These are phyloP conservation scores for Sepioteuthis lessoniana DNA, from an alignment of 2,888 invertebrate species.

Conservation along the genomic window DNA sequence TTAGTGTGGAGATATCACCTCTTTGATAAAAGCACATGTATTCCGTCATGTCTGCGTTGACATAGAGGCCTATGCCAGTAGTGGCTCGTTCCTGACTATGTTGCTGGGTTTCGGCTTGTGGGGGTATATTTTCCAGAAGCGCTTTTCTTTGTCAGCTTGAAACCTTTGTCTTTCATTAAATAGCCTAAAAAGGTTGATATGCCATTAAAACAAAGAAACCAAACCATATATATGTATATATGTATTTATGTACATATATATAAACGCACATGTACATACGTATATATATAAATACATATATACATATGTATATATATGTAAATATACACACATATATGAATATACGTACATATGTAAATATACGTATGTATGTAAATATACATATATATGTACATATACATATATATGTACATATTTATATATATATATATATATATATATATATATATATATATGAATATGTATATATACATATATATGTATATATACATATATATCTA, in stretches of 20 bases:
- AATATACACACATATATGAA: not conserved
- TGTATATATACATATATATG: not conserved
- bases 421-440: not conserved
- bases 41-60: no score
- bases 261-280: not conserved
- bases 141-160: no score
- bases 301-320: not conserved
- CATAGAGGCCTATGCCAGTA: no score
- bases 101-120: no score
- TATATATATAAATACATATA: not conserved
- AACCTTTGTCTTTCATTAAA: no score
- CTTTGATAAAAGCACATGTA: no score
- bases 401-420: not conserved
- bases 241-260: not conserved
- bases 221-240: no score
- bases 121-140: no score
- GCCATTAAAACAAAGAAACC: no score
- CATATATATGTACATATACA: not conserved
- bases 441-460: not conserved
- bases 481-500: not conserved
- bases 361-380: not conserved
- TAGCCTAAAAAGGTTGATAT: no score
- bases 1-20: no score
- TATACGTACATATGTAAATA: not conserved
- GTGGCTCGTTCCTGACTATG: no score